phyloP scores from a whole-genome alignment of 2,888 invertebrate genomes.

The Saturnia pavonia region DNA sequence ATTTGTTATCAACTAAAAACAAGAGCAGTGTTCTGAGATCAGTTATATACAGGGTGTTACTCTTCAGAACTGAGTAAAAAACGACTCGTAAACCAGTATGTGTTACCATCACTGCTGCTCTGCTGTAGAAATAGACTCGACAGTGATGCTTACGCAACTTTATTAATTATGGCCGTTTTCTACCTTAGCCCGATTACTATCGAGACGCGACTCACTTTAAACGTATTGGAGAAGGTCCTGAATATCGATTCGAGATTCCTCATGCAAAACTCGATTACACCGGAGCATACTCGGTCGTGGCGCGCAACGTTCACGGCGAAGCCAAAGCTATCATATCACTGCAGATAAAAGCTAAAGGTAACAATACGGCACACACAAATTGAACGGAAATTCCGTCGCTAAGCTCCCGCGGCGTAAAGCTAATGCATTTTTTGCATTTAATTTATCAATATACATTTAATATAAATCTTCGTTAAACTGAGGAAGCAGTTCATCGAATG shows the following conservation, averaged over 20 bases:
- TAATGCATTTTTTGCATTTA: no score
- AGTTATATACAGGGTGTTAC: no score
- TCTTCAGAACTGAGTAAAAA: no score
- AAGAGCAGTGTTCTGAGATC: no score
- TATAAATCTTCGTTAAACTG: no score
- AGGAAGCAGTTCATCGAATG: no score
- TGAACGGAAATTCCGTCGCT: no score
- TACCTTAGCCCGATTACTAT: conserved; percentile 91
- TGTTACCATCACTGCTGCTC: background rate
- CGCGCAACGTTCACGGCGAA: conserved; percentile 91
- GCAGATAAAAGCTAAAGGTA: conserved; percentile 92
- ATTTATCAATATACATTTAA: no score
- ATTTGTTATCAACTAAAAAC: no score
- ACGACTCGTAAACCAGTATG: no score
- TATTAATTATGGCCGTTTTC: background rate
- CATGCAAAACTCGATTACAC: conserved; percentile 93
- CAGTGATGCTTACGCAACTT: background rate
- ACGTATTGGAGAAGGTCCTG: conserved; percentile 88
- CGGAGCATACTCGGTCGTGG: conserved; percentile 92
- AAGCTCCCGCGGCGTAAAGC: no score
- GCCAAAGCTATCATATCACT: conserved; percentile 93
- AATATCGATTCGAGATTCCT: conserved; percentile 92
- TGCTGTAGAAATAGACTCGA: background rate
- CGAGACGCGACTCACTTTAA: conserved; percentile 92
- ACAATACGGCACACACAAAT: background rate